Evolutionary conservation across 1,140 invertebrate genomes (phyloP).

Genomic region (Nephila pilipes): DNA sequence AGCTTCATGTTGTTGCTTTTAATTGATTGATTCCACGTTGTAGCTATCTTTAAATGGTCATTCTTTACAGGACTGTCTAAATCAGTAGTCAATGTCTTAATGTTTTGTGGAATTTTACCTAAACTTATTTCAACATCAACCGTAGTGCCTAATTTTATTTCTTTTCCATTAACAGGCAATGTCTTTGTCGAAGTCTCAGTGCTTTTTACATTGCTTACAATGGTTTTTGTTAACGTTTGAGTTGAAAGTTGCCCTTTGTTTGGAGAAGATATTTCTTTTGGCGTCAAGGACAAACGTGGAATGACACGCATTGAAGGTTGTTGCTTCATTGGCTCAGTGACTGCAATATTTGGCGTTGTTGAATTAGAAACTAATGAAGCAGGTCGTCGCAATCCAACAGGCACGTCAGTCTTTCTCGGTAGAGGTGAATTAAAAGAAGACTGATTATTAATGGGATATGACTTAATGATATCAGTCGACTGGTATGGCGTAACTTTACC

Average conservation of each 20-base stretch:
- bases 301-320: slow-evolving; percentile 19
- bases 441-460: background rate
- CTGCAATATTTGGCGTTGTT: background rate
- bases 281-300: slow-evolving; percentile 21
- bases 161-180: slow-evolving; percentile 29
- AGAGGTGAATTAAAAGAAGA: background rate
- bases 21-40: slow-evolving; percentile 71
- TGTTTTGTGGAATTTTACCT: background rate
- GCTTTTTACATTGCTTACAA: slow-evolving; percentile 43
- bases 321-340: background rate
- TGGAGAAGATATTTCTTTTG: background rate
- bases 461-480: slow-evolving; percentile 50
- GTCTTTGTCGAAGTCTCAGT: slow-evolving; percentile 55
- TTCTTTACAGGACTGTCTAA: slow-evolving; percentile 33
- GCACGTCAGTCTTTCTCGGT: slow-evolving; percentile 24
- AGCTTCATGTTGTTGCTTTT: slow-evolving; percentile 37
- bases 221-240: slow-evolving; percentile 54
- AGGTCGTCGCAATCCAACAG: slow-evolving; percentile 33
- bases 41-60: slow-evolving; percentile 72
- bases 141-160: slow-evolving; percentile 37
- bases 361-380: background rate
- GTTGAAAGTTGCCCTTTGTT: background rate
- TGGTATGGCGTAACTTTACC: slow-evolving; percentile 57
- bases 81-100: slow-evolving; percentile 29
- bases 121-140: slow-evolving; percentile 75